These are phyloP conservation scores for Oxyruncus cristatus DNA, from an alignment of 2,113 vertebrate genomes.

Conservation along the genomic window DNA sequence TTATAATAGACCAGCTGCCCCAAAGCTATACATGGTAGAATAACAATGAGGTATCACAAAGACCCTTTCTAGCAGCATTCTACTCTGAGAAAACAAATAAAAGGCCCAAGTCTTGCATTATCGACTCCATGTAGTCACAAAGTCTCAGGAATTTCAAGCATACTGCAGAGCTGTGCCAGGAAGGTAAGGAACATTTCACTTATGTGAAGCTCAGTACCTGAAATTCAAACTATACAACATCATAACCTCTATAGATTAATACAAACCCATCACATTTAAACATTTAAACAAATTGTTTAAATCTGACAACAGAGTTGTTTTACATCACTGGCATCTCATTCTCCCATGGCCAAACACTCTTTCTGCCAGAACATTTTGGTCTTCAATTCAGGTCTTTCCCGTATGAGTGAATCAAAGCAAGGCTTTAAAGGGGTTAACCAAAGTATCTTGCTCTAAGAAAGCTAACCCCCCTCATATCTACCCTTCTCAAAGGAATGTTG, in stretches of 20 bases:
- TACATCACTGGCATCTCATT: background rate
- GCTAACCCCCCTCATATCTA: too few relatives aligned
- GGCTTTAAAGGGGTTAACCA: too few relatives aligned
- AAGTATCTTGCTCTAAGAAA: too few relatives aligned
- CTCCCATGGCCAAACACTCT: background rate
- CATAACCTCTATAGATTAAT: background rate
- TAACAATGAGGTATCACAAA: background rate
- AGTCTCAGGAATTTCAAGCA: background rate
- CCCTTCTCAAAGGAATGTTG: too few relatives aligned
- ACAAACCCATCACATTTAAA: background rate
- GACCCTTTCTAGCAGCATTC: background rate
- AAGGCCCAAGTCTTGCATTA: background rate
- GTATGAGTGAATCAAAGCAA: too few relatives aligned
- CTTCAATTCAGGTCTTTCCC: background rate
- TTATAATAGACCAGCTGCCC: slow-evolving; percentile 1
- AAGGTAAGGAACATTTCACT: background rate
- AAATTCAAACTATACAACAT: background rate
- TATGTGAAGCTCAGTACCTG: background rate
- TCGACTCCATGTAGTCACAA: background rate
- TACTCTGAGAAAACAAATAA: background rate
- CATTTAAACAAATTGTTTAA: background rate
- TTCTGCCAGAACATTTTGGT: background rate
- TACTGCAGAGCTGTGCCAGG: background rate
- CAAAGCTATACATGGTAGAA: background rate
- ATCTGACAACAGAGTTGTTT: background rate